Conservation (phyloP, 2,888 invertebrate genomes). For the Plagodis dolabraria region DNA sequence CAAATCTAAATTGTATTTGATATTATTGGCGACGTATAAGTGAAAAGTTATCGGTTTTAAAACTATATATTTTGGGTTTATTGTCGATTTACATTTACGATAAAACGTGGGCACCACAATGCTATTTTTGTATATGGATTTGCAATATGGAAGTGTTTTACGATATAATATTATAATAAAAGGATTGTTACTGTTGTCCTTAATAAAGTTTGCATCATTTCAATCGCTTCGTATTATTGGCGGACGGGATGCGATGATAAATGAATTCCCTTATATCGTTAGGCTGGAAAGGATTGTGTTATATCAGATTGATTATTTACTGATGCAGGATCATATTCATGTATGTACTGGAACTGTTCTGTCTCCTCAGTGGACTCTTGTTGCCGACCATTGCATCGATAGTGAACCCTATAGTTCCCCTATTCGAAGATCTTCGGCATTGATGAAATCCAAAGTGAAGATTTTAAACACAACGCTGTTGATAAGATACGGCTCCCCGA, state of each 20-base stretch:
- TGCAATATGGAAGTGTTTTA: neutral
- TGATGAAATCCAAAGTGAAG: neutral
- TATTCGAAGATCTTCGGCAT: neutral
- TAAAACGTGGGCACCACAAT: neutral
- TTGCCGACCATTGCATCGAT: neutral
- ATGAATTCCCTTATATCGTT: slow-evolving; percentile 7
- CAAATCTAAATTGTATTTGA: no score
- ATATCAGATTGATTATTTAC: neutral
- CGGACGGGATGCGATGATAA: neutral
- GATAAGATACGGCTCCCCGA: neutral
- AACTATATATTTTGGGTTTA: no score
- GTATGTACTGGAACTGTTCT: neutral
- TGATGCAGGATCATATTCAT: neutral
- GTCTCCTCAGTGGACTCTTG: neutral
- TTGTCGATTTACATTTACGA: neutral
- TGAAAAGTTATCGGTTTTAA: no score
- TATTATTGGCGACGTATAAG: no score
- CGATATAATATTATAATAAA: neutral
- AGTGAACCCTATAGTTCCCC: neutral
- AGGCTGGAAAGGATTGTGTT: neutral
- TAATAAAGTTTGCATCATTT: neutral
- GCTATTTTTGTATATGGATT: neutral
- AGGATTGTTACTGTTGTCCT: neutral
- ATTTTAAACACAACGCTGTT: neutral
- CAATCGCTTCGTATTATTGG: neutral